phyloP scores from a whole-genome alignment of 2,113 vertebrate genomes.

The Rhinogobius similis region DNA sequence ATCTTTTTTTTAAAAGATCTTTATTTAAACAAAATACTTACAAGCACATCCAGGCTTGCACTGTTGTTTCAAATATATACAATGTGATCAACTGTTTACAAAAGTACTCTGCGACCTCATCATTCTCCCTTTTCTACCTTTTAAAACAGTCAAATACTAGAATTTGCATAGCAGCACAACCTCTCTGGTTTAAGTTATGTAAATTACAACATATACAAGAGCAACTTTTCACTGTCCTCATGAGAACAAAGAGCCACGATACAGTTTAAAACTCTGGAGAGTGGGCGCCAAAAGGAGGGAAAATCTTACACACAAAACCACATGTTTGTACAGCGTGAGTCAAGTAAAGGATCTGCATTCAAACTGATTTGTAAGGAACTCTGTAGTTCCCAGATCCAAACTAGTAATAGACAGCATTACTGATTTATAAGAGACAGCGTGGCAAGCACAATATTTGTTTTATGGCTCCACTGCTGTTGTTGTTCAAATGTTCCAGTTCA shows the following conservation, averaged over 20 bases:
- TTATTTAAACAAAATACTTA: slow-evolving; percentile 3
- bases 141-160: not conserved
- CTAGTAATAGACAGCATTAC: slow-evolving; percentile 23
- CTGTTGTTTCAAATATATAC: slow-evolving; percentile 21
- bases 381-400: slow-evolving; percentile 1
- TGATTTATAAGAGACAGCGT: slow-evolving; percentile 7
- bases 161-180: slow-evolving; percentile 14
- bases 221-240: not conserved
- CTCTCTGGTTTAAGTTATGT: slow-evolving; percentile 27
- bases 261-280: slow-evolving; percentile 5
- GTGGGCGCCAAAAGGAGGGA: slow-evolving; percentile 33
- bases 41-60: not conserved
- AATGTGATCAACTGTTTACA: slow-evolving; percentile 17
- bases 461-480: not conserved
- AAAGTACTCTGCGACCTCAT: not conserved
- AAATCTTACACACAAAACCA: slow-evolving; percentile 57
- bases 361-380: not conserved
- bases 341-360: slow-evolving; percentile 30
- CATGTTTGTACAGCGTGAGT: slow-evolving; percentile 52
- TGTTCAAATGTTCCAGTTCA: slow-evolving; percentile 1
- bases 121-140: not conserved
- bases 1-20: not conserved
- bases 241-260: slow-evolving; percentile 2
- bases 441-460: not conserved
- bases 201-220: slow-evolving; percentile 6